A percentile compares a stretch with the other conserved stretches of the same genome.
phyloP scores from a whole-genome alignment of 2,888 invertebrate genomes.

The Maniola hyperantus region DNA sequence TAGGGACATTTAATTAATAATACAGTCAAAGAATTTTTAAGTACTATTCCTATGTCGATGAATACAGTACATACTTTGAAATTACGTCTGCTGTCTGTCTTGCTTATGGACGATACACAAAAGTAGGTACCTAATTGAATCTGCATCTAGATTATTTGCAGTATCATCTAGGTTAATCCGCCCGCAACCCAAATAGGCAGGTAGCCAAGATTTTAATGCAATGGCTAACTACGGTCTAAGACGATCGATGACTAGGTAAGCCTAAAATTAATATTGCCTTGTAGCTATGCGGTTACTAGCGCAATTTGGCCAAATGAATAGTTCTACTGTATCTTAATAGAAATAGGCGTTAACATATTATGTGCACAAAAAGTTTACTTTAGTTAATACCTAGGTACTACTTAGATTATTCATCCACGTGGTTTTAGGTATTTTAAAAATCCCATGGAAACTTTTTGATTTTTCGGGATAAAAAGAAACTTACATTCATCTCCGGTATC shows the following conservation, averaged over 20 bases:
- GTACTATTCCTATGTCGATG: too few species aligned
- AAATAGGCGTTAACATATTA: not conserved
- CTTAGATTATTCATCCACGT: too few species aligned
- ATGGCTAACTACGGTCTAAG: constrained; percentile 33
- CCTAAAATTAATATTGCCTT: constrained; percentile 26
- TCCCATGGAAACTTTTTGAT: too few species aligned
- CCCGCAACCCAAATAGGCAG: constrained; percentile 38
- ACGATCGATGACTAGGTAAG: constrained; percentile 31
- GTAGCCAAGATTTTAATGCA: constrained; percentile 39
- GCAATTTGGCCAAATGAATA: constrained; percentile 9
- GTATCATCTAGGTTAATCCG: constrained; percentile 35
- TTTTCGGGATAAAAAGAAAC: too few species aligned
- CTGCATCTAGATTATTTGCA: constrained; percentile 33
- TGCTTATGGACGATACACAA: not conserved
- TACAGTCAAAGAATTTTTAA: too few species aligned
- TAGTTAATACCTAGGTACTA: too few species aligned
- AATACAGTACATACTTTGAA: too few species aligned
- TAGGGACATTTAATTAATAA: too few species aligned
- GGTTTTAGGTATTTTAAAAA: too few species aligned
- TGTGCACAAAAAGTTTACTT: too few species aligned
- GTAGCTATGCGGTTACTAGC: constrained; percentile 15
- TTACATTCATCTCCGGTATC: too few species aligned
- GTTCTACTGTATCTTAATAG: not conserved
- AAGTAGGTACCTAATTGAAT: constrained; percentile 38
- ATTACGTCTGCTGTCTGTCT: too few species aligned